Percentiles rank a stretch among this genome's conserved stretches.
Evolutionary conservation across 2,797 vertebrate genomes (phyloP).

Genomic region (Merluccius polli): DNA sequence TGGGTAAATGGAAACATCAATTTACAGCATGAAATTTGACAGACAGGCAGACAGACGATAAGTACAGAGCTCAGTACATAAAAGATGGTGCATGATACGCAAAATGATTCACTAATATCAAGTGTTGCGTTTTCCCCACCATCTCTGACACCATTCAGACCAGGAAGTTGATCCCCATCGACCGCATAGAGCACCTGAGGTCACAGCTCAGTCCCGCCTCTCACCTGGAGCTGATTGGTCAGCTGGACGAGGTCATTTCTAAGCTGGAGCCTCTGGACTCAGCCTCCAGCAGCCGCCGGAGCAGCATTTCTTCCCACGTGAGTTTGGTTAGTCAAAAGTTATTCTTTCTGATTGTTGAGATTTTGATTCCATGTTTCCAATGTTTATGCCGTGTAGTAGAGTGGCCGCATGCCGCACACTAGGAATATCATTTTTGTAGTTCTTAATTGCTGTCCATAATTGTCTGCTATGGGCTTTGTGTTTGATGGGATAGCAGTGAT

Average conservation of each 20-base stretch:
- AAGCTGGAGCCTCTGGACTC: slow-evolving; percentile 91
- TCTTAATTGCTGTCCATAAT: not conserved
- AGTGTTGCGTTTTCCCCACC: not conserved
- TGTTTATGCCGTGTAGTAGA: too few species aligned
- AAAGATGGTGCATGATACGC: not conserved
- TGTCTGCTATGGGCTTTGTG: not conserved
- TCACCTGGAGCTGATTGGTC: slow-evolving; percentile 73
- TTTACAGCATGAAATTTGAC: not conserved
- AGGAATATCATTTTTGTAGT: not conserved
- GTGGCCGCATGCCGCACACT: too few species aligned
- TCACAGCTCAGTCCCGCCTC: slow-evolving; percentile 79
- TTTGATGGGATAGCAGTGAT: too few species aligned
- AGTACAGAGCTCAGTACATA: not conserved
- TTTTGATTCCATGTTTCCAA: not conserved
- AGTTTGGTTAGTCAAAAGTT: not conserved
- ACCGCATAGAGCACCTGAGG: slow-evolving; percentile 88
- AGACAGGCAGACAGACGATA: too few species aligned
- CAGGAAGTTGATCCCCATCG: slow-evolving; percentile 85
- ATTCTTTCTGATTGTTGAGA: not conserved
- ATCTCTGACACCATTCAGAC: slow-evolving; percentile 64
- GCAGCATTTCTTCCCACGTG: slow-evolving; percentile 97
- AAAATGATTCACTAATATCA: not conserved
- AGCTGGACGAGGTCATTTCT: slow-evolving; percentile 85
- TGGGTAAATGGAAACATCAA: too few species aligned
- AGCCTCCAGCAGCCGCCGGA: slow-evolving; percentile 92